Evolutionary conservation across 2,888 invertebrate genomes (phyloP), one percentile per base, ranked within the genome.

Genomic region (Scotopteryx bipunctaria): DNA sequence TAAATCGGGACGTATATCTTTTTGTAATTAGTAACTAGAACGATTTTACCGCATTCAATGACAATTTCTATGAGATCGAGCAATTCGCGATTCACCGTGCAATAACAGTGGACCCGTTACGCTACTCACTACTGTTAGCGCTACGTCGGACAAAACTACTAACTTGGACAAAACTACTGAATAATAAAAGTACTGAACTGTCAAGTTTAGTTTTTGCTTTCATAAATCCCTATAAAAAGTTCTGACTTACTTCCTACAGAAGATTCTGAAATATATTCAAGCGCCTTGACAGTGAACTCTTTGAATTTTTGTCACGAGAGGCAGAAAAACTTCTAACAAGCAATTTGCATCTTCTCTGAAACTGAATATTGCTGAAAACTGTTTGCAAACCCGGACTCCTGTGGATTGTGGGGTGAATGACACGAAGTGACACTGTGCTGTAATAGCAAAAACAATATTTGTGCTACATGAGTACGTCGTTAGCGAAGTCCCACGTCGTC

Each of bases 401-500:
- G 8, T 37, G 19, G 11, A 1, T 5, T 25, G 5, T 9, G 15
- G 46, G 37, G 31, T 46, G 23, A 40, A 33, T 47, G 32, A 40
- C 46, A 42, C 25, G 13, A 41, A 45, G 33, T 41, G 40, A 50
- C 46, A 49, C 25, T 50, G 44, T 50, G 49, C 40, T 46, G 42
- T 49, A 53, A 50, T 33, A 52, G 49, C 46, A 55, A 57, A 54
- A 58, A 48, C 17, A 37, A 52, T 37, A 37, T 37, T 47, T 47
- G 46, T 38, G 25, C 46, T 43, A 53, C 49, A 53, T 63, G 68
- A 71, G 64, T 19, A 65, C 69, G 69, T 81, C 81, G 78, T 83
- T 81, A 83, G 71, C 63, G 58, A 63, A 65, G 73, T 71, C 71
- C 75, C 70, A 60, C 67, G 66, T 64, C 66, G 66, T 69, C 64